Base-by-base conservation (phyloP, 2,113 vertebrate species). In the Leucoraja erinaceus region DNA sequence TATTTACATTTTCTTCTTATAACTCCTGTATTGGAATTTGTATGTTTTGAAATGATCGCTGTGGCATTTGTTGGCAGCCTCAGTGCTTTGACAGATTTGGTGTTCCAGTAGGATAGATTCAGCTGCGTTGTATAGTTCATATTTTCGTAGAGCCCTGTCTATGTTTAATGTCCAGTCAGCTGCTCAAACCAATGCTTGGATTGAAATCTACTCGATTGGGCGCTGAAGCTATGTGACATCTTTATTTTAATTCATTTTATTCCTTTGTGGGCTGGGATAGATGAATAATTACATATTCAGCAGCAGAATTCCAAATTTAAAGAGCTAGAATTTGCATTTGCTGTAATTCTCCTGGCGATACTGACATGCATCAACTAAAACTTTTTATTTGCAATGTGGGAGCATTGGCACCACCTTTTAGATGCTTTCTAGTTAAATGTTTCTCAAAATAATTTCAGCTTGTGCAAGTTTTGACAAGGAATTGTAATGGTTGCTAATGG, bases 31-130 rank as follows among this genome's bases (percentile, higher is more conserved):
- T 86, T 88, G 56, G 56, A 88, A 88, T 11, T 88, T 88, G 28
- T 86, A 59, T 7, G n/a, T 88, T 86, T 88, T 66, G n/a, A 31
- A 86, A 86, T 86, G 56, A 61, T 31, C 81, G 61, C 28, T 86
- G 56, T 59, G 61, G 81, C 28, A 61, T 86, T 61, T 59, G 81
- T 86, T 86, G 59, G 10, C 83, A 88, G 6, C 14, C 59, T 63
- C 5, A 66, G 9, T 88, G 83, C 83, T 66, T 88, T n/a, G n/a
- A 63, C 63, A n/a, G 83, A 83, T 88, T 61, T 63, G 28, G 59
- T 88, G 28, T 59, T 59, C 54, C 8, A 56, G 83, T 88, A 66
- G 28, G 18, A 31, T 63, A 63, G 59, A 63, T n/a, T 88, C 11
- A 1, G 83, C 59, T 88, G 14, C 63, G 31, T 88, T 63, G 59